Base-by-base conservation (phyloP, 2,113 vertebrate genomes). In the Pimephales promelas region DNA sequence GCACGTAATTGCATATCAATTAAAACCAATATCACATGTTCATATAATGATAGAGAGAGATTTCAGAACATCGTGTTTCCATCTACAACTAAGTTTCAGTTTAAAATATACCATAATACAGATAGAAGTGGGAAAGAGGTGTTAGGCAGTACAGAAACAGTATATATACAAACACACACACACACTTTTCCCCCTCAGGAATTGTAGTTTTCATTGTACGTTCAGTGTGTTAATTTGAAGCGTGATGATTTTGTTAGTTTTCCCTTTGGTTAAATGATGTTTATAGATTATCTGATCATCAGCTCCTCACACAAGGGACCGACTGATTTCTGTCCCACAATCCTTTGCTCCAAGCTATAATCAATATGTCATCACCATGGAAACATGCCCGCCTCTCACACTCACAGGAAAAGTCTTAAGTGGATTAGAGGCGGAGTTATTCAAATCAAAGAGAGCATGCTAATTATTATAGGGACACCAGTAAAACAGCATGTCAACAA, bases 1-100 rank as follows among this genome's bases (percentile, higher is more conserved):
- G 54, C 57, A 64, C n/a, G 31, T 86, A 82, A 86, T 86, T 84
- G 71, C 28, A 43, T 66, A 82, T 68, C 75, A 79, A 87, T 85
- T 87, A 85, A 64, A 52, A 82, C 36, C 66, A 66, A 62, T 61
- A 79, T 54, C 56, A 64, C 59, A 49, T 28, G 43, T 85, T 56
- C 54, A 61, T 47, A 85, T 54, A 68, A 64, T 47, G 59, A 72
- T 34, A 10, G n/a, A 54, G 45, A 45, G 22, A 22, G 68, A 26
- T 76, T 36, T 18, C n/a, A 80, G 75, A 83, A 62, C 82, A 81
- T 81, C 59, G 26, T 70, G 47, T 34, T 40, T 47, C 11, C 56
- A 34, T 81, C 52, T 49, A 54, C 79, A 56, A 18, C 75, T 43
- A 74, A 54, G 24, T 76, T 56, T 61, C 34, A 43, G 31, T 20